Conservation (phyloP, 2,888 invertebrate species). For the Athalia cordata region DNA sequence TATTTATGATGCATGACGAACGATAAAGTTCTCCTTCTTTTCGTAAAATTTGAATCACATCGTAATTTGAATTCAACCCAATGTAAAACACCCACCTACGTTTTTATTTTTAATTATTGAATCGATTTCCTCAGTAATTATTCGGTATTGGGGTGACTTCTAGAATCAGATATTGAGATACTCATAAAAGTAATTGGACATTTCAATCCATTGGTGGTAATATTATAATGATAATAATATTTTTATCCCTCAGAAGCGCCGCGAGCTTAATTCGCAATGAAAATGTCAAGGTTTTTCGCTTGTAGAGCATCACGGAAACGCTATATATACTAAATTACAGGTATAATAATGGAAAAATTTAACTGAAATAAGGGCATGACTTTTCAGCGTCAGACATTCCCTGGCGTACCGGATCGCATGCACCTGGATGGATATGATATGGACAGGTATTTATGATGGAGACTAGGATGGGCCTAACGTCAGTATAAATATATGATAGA, state of each 20-base stretch:
- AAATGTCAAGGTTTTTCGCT: slow-evolving; percentile 39
- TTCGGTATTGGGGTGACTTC: no score
- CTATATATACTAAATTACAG: slow-evolving; percentile 27
- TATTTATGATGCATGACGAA: no score
- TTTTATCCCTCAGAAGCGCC: slow-evolving; percentile 12
- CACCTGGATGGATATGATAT: neutral
- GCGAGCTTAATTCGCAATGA: slow-evolving; percentile 20
- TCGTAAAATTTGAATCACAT: no score
- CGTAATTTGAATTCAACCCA: no score
- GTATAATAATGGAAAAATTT: slow-evolving; percentile 7
- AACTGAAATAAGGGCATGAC: slow-evolving; percentile 39
- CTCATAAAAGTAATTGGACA: slow-evolving; percentile 12
- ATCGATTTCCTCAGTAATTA: no score
- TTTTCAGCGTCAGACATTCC: slow-evolving; percentile 26
- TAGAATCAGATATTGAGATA: no score
- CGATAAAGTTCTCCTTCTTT: no score
- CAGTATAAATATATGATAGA: slow-evolving; percentile 12
- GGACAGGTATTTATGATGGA: neutral
- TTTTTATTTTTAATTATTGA: no score
- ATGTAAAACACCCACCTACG: no score
- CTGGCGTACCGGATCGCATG: neutral
- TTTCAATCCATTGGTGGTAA: slow-evolving; percentile 4
- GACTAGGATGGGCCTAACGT: slow-evolving; percentile 30
- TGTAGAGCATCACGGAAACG: slow-evolving; percentile 38
- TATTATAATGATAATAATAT: slow-evolving; percentile 5